Evolutionary conservation across 2,888 invertebrate genomes (phyloP), one percentile per base, ranked within the genome.

Genomic region (Orthosia incerta): DNA sequence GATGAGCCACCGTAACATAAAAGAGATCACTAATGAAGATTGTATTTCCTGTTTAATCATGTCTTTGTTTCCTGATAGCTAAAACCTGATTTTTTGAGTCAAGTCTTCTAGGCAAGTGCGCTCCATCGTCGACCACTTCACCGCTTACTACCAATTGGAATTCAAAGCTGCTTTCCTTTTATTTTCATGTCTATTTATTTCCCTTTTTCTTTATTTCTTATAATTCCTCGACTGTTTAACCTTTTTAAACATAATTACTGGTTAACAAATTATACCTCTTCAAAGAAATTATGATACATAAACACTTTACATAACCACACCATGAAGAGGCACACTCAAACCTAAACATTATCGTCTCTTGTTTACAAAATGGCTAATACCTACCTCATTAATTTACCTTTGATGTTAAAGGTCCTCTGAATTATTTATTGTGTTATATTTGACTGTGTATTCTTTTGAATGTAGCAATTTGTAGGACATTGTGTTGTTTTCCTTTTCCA

Each of bases 341-440:
- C 39, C 23, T 18, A 46, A 66, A 59, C 26, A 51, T 60, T 63
- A 46, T 31, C 9, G 31, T 23, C 55, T 57, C 48, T 13, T 71
- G 64, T 82, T 79, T 69, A 77, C 76, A 60, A 83, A 76, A 66
- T 71, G 57, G 26, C 76, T 65, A 56, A 73, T 66, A 53, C 69
- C 55, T 57, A 51, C 69, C 56, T 57, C 71, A 61, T 76, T 83
- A 84, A 83, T 83, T 80, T 73, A 75, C 59, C 68, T 78, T 78
- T 84, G 83, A 73, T 63, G 55, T 63, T 20, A 62, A 69, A 68
- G 53, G 65, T 18, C 26, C 12, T 13, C 51, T 76, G 82, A 78
- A 80, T 86, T 74, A 80, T 76, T 75, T 70, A 84, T 74, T 57
- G 73, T 56, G 57, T 64, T 61, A 61, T 23, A 66, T 61, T 62